Evolutionary conservation across 2,888 invertebrate species (phyloP), one percentile per base, ranked within the genome.

Genomic region (Ariolimax columbianus): DNA sequence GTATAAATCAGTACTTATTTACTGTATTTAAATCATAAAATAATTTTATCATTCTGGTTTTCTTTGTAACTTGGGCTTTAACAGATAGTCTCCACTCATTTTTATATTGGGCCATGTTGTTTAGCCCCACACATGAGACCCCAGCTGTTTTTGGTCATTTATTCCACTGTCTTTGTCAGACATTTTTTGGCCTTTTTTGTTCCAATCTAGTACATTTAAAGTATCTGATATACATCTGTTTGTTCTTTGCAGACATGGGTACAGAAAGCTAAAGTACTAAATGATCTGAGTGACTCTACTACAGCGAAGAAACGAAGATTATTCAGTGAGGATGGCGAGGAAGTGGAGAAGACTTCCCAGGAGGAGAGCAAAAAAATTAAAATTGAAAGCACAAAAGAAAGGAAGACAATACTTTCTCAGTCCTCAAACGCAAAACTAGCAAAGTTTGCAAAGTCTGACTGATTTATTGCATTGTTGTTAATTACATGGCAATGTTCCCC

Each of bases 391-490:
- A n/a, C 63, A n/a, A 26, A 7, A 2, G 80, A 86, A n/a, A 88
- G 87, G 38, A 90, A 90, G 70, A 89, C 88, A 78, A 89, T 89
- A 30, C 86, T 91, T 14, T 89, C 91, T 40, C 89, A 90, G 72
- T 85, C 86, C 7, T 89, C 90, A 6, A 92, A 91, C 86, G 88
- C 91, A 36, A 92, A 91, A 87, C 86, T 92, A 23, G 89, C 90
- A 11, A 89, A 87, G 38, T 92, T 92, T 88, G 89, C 91, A 26
- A 84, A 84, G 30, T 23, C 36, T 33, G 80, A 84, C 38, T 84
- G 63, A 63, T 19, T 55, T 23, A 47, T 47, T 11, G 47, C 14
- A 47, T 7, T 47, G 14, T 47, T 47, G 47, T 47, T 47, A 47
- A 47, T 47, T 47, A 47, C 7, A 11, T 47, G 14, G 7, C 7